Base-by-base conservation (phyloP, 2,888 invertebrate genomes). In the Ypsolopha scabrella region DNA sequence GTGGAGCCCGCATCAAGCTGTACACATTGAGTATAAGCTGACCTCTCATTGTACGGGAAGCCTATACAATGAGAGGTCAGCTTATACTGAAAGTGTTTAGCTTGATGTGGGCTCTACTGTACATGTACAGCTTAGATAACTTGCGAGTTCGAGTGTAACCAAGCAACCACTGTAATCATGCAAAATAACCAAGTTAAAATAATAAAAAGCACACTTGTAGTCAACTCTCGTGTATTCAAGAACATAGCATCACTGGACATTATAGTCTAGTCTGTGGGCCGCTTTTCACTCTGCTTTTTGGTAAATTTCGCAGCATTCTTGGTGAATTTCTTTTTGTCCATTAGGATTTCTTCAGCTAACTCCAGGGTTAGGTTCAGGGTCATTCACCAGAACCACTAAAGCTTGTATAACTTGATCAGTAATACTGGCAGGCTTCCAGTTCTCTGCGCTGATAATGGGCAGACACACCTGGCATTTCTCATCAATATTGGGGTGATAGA, bases 401-500 rank as follows among this genome's bases (percentile, higher is more conserved):
- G 98, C 94, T 90, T 98, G 96, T 68, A 99, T 95, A 55, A 99
- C 99, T 97, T 86, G 51, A 90, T 99, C 98, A 65, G 98, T 98
- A 89, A 97, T 98, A 11, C 99, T 99, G 52, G 99, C 99, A 51
- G 99, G 99, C 85, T 99, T 99, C 99, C 99, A 99, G 86, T 99
- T 97, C 77, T 99, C 99, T 45, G 99, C 95, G 76, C 94, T 95
- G 67, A 99, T 98, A 60, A 99, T 99, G 8, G 98, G 98, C 73
- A 99, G 87, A 80, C 99, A 99, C 10, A 99, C 95, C 77, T 99
- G 98, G 0, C 99, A 99, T 71, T 99, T 99, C 77, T 99, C 99
- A 86, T 99, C 99, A 70, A 99, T 94, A 76, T 99, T 99, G 45
- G 99, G 99, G 87, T 99, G 99, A 78, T 99, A 99, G 71, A 99